Evolutionary conservation across 1,140 invertebrate genomes (phyloP), one percentile per base, ranked within the genome.

Genomic region (Steinernema feltiae): DNA sequence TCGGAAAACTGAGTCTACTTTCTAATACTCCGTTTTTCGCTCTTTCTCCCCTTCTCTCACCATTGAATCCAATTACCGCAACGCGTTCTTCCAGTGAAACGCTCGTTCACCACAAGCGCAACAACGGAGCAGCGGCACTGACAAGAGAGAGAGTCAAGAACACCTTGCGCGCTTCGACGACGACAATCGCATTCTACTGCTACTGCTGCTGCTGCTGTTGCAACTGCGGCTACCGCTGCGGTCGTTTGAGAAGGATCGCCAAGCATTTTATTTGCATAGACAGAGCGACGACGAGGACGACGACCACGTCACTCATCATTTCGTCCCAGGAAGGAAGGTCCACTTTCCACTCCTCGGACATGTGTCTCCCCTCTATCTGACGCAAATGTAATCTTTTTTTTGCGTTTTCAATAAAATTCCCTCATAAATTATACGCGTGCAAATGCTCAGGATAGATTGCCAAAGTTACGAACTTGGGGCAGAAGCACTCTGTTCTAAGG

Each of bases 1-100:
- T 32, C 69, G 70, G 53, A 41, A 75, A 75, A 75, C 32, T 75
- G 74, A 32, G 30, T 75, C 32, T 70, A n/a, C 32, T 41, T 48
- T 32, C 53, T 46, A 74, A 74, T 7, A 31, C 31, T 74, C 32
- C 30, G 17, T 35, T 32, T 31, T 24, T 24, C 18, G 35, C 12
- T 32, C 30, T 30, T 30, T 71, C 12, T 32, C 69, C 17, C 3
- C 53, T 21, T 24, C 24, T 69, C 48, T 75, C 31, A 48, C 32
- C 18, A 29, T 70, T 71, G 17, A 29, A 32, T 70, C 53, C 53
- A 63, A 63, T 63, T 63, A 63, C 24, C 53, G 53, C 12, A 63
- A 27, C 53, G 53, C 53, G 53, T 63, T 63, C 24, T 7, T 63
- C 53, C 24, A n/a, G 24, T 15, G n/a, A n/a, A n/a, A n/a, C n/a